Percentiles rank a stretch among this genome's conserved stretches.
phyloP scores from a whole-genome alignment of 2,797 vertebrate species.

The Calcarius lapponicus region DNA sequence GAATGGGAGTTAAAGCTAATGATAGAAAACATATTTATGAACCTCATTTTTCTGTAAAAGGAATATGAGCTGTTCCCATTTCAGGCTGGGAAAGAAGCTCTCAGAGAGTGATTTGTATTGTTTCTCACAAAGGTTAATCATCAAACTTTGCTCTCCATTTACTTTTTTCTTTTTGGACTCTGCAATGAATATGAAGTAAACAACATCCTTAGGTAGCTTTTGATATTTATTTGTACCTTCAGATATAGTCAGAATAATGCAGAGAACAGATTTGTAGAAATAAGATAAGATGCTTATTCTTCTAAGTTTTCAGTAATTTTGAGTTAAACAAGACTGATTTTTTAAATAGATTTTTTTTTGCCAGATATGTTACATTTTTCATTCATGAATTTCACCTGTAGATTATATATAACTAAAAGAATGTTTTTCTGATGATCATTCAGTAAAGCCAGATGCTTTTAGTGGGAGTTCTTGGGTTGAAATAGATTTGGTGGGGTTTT shows the following conservation, averaged over 20 bases:
- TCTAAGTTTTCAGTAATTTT: not conserved
- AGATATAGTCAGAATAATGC: not conserved
- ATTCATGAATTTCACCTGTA: not conserved
- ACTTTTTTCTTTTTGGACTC: not conserved
- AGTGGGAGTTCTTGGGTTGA: not conserved
- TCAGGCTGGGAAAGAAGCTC: not conserved
- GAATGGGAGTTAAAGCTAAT: not conserved
- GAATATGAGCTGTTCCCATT: not conserved
- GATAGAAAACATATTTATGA: not conserved
- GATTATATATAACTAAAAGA: not conserved
- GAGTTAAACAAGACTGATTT: not conserved
- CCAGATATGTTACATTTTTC: not conserved
- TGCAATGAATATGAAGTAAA: not conserved
- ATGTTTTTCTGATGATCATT: not conserved
- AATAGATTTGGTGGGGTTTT: not conserved
- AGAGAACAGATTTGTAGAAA: not conserved
- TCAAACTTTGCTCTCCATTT: not conserved
- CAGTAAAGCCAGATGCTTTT: not conserved
- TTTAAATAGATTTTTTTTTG: not conserved
- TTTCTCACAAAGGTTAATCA: not conserved
- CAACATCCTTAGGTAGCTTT: not conserved
- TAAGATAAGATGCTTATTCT: not conserved
- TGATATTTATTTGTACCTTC: not conserved
- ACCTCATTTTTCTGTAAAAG: not conserved
- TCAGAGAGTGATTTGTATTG: not conserved